These are phyloP conservation scores for Pristionchus japonicus DNA, from an alignment of 2,888 invertebrate genomes.

Conservation along the genomic window DNA sequence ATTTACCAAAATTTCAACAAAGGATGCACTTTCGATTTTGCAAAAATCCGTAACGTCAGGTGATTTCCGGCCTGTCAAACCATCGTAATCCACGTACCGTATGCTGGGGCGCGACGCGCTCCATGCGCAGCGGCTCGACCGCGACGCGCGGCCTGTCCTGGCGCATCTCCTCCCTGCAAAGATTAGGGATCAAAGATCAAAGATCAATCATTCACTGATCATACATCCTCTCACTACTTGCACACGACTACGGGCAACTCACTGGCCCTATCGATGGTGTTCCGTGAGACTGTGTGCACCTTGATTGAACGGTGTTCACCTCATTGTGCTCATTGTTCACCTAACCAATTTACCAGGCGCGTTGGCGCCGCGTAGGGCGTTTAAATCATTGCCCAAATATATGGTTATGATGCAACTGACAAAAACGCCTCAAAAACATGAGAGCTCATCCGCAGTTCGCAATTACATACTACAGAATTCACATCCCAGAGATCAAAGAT, in stretches of 20 bases:
- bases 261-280: background rate
- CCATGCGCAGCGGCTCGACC: slow-evolving; percentile 46
- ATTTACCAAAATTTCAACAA: no score
- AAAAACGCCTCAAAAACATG: no score
- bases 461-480: no score
- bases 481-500: background rate
- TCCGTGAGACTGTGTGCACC: background rate
- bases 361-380: background rate
- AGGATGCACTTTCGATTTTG: no score
- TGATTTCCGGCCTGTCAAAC: no score
- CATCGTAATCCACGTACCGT: slow-evolving; percentile 43
- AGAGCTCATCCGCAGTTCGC: no score
- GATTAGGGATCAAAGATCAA: background rate
- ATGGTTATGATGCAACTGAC: no score
- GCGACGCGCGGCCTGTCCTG: slow-evolving; percentile 44
- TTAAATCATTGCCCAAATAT: background rate
- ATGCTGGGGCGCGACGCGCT: slow-evolving; percentile 32
- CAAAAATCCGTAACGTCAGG: no score
- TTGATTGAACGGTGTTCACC: background rate
- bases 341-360: background rate
- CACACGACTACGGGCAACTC: background rate
- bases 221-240: background rate
- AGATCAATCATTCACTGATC: background rate
- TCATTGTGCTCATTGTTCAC: background rate
- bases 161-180: slow-evolving; percentile 45